These are phyloP conservation scores for Portunus trituberculatus DNA, from an alignment of 1,140 invertebrate species.

Conservation along the genomic window DNA sequence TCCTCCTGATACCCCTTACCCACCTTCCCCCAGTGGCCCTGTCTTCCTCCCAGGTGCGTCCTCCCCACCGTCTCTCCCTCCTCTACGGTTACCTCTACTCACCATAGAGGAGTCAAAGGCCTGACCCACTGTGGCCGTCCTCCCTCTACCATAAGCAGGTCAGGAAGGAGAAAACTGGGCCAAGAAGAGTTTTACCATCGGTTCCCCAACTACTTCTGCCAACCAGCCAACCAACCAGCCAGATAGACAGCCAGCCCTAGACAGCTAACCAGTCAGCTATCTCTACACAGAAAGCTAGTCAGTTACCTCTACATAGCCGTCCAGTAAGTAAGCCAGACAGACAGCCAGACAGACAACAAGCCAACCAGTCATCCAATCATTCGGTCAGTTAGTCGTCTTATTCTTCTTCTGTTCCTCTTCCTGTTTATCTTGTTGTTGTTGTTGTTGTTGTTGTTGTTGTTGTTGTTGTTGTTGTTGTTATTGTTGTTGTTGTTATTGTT, in stretches of 20 bases:
- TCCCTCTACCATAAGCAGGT: neutral
- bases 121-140: neutral
- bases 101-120: too few relatives aligned
- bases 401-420: too few relatives aligned
- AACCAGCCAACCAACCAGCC: neutral
- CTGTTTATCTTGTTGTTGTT: too few relatives aligned
- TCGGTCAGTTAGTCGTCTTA: too few relatives aligned
- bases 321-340: too few relatives aligned
- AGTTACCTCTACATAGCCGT: too few relatives aligned
- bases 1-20: neutral
- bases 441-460: neutral
- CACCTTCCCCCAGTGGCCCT: neutral
- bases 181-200: neutral
- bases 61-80: neutral
- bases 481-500: neutral
- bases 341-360: too few relatives aligned
- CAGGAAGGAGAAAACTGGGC: neutral
- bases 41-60: too few relatives aligned
- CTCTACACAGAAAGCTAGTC: too few relatives aligned
- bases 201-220: neutral
- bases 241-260: too few relatives aligned
- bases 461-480: neutral
- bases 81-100: neutral
- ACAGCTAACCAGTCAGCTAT: too few relatives aligned
- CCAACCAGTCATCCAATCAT: too few relatives aligned